These are phyloP conservation scores for Pogonomyrmex californicus DNA, from an alignment of 1,140 invertebrate genomes.

Conservation along the genomic window DNA sequence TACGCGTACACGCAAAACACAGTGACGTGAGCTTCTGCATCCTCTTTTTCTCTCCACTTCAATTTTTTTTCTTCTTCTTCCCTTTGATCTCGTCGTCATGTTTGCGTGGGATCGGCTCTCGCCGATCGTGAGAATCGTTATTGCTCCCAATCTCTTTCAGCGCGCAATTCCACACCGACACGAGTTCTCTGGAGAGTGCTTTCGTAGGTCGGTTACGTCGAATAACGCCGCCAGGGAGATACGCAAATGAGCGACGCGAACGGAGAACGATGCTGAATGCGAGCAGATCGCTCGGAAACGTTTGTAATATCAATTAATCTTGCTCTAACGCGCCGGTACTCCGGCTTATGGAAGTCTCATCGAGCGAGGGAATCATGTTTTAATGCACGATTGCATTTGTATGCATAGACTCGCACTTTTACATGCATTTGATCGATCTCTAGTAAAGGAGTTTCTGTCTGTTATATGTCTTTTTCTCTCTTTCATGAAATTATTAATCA, in stretches of 20 bases:
- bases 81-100: not conserved
- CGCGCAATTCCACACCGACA: not conserved
- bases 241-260: conserved; percentile 39
- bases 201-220: conserved; percentile 40
- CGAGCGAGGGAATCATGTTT: conserved; percentile 11
- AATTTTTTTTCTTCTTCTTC: conserved; percentile 31
- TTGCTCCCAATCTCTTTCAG: conserved; percentile 51
- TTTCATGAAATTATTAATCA: not conserved
- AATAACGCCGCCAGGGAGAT: conserved; percentile 46
- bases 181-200: conserved; percentile 39
- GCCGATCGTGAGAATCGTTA: conserved; percentile 61
- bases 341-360: not conserved
- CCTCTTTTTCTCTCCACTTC: conserved; percentile 60
- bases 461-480: too few relatives aligned
- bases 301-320: conserved; percentile 56
- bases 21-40: conserved; percentile 56
- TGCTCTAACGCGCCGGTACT: conserved; percentile 20
- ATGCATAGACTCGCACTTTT: not conserved
- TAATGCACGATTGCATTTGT: not conserved
- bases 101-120: conserved; percentile 65
- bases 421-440: not conserved
- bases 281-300: conserved; percentile 45
- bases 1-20: conserved; percentile 42
- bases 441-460: not conserved
- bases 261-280: conserved; percentile 33